Evolutionary conservation across 2,888 invertebrate species (phyloP).

Genomic region (Stictocephala bisonia): DNA sequence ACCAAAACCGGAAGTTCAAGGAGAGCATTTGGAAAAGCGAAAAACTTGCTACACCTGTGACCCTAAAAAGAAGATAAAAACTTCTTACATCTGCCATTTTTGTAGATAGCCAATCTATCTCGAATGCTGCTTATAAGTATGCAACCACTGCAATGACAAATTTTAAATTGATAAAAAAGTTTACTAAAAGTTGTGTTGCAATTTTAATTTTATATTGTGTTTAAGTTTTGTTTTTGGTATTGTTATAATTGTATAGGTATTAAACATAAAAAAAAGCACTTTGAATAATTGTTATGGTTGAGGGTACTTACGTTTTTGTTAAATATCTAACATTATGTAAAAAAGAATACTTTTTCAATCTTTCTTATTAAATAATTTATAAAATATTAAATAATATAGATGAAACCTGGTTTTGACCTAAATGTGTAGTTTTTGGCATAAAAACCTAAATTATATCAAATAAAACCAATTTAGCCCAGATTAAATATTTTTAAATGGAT

Average conservation of each 20-base stretch:
- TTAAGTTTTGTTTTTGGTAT: too few species aligned
- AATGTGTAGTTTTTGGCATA: too few species aligned
- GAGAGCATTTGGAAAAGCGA: too few species aligned
- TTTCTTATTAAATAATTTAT: not conserved
- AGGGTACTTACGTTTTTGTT: not conserved
- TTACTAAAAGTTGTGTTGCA: not conserved
- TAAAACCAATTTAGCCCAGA: not conserved
- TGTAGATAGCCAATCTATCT: not conserved
- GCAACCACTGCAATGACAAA: not conserved
- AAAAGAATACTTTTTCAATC: not conserved
- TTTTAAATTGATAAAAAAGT: not conserved
- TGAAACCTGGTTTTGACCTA: not conserved
- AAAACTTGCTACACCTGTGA: too few species aligned
- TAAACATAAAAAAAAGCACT: not conserved
- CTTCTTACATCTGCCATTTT: constrained; percentile 1
- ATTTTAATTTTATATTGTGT: constrained; percentile 2
- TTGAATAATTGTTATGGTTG: not conserved
- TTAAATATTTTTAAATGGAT: not conserved
- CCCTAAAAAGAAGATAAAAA: not conserved
- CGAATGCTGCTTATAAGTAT: not conserved
- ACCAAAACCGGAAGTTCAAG: constrained; percentile 6
- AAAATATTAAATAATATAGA: too few species aligned
- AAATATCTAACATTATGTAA: too few species aligned
- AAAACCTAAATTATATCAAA: too few species aligned
- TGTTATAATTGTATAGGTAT: too few species aligned